A percentile compares a stretch with the other conserved stretches of the same genome.
phyloP scores from a whole-genome alignment of 1,140 invertebrate genomes.

The Leucophenga varia region DNA sequence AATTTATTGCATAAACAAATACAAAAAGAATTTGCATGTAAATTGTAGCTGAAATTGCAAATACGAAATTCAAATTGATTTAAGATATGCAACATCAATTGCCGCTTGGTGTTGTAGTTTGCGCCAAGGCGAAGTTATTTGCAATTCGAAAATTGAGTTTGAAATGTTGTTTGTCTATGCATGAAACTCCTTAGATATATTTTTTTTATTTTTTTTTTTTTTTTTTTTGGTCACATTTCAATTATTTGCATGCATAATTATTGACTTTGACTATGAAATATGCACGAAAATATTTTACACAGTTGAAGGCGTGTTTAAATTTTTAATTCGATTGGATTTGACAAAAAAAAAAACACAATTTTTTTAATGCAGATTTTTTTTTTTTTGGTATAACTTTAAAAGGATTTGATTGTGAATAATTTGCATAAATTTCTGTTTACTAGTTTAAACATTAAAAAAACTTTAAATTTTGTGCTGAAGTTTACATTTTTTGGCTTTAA shows the following conservation, averaged over 20 bases:
- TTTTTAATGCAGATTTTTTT: no score
- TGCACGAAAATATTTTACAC: neutral
- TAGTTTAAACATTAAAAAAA: no score
- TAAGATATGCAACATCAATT: constrained; percentile 45
- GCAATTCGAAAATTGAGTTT: constrained; percentile 44
- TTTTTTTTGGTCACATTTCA: no score
- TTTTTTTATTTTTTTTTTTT: constrained; percentile 6
- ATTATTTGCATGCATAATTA: constrained; percentile 13
- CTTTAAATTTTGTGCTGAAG: no score
- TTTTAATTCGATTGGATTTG: no score
- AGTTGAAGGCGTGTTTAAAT: constrained; percentile 10
- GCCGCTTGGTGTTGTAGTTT: constrained; percentile 41
- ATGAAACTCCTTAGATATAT: no score
- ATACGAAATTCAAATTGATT: constrained; percentile 52
- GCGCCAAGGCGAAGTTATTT: constrained; percentile 17
- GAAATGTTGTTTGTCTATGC: constrained; percentile 21
- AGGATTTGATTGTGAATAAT: no score
- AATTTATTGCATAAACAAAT: constrained; percentile 54
- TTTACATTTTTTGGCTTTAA: no score
- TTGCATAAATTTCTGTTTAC: no score
- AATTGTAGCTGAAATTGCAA: constrained; percentile 39
- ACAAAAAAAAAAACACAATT: no score
- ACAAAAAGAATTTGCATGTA: constrained; percentile 44
- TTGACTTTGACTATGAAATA: constrained; percentile 20
- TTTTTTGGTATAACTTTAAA: no score